Conservation (phyloP, 2,888 invertebrate species). For the Thysanoteuthis rhombus region DNA sequence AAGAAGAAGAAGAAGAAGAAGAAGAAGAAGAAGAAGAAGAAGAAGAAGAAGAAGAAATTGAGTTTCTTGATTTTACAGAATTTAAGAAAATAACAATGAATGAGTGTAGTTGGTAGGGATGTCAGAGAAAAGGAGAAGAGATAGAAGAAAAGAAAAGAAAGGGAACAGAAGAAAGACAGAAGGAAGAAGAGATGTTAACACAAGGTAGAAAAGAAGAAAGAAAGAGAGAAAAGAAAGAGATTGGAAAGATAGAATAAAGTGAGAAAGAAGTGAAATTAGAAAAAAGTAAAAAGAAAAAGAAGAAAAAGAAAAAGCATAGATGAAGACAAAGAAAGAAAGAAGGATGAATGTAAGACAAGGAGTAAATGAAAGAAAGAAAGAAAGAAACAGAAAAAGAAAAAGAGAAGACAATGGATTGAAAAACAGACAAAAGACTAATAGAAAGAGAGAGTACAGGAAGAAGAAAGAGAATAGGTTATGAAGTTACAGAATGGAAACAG, state of each 20-base stretch:
- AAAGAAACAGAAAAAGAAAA: not conserved
- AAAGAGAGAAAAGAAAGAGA: not conserved
- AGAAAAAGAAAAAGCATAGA: not conserved
- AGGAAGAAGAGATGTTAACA: too few species aligned
- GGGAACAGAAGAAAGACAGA: not conserved
- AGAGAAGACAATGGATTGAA: too few species aligned
- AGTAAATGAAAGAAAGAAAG: not conserved
- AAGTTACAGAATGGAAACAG: not conserved
- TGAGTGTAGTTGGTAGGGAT: too few species aligned
- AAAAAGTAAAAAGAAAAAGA: not conserved
- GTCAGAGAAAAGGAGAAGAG: not conserved
- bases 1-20: not conserved
- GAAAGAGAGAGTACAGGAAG: too few species aligned
- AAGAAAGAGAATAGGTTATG: not conserved
- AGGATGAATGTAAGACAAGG: not conserved
- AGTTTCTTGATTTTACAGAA: too few species aligned
- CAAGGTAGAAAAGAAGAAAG: not conserved
- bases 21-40: not conserved
- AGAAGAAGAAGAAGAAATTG: not conserved
- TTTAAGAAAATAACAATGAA: too few species aligned
- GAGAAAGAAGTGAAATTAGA: not conserved
- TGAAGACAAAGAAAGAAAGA: not conserved
- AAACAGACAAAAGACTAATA: not conserved
- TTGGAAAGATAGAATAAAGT: not conserved
- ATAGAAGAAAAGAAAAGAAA: not conserved